Evolutionary conservation across 2,113 vertebrate species (phyloP), one percentile per base, ranked within the genome.

Genomic region (Sinocyclocheilus grahami): DNA sequence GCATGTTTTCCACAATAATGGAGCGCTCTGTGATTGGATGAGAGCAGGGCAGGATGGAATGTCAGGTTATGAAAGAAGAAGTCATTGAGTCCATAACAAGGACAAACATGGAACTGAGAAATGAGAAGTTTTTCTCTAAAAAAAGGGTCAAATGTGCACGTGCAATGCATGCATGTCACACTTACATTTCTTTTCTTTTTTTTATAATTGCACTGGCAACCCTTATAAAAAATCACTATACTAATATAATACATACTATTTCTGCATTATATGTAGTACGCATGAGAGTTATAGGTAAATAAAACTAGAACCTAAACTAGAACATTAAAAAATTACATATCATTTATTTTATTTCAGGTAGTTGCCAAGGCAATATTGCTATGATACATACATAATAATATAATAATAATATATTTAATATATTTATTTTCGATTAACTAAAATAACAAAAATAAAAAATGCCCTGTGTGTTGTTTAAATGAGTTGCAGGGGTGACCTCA

Each of bases 31-130:
- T 42, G 82, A 83, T 74, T 27, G 51, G 82, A 72, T 5, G 24
- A 69, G 18, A 30, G 48, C 30, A 24, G 33, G 69, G 60, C 3
- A 60, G n/a, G 11, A n/a, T 11, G 13, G 33, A 83, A 83, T 74
- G 30, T 10, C 51, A 82, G 3, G 33, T 83, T 74, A 8, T 74
- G 33, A 53, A 58, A 83, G 69, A 42, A 33, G 82, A 83, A 83
- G 82, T 74, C 33, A 74, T 74, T 39, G 6, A 83, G 27, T n/a
- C 8, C 62, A 58, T 12, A 27, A 60, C 27, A 60, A 60, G 69
- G 53, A 83, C 30, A 55, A 72, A 83, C 82, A 60, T 10, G 82
- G 69, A 83, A 74, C 51, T 37, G 51, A 83, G 69, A 83, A 58
- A 74, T 3, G 6, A 14, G 33, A 80, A 62, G 78, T 62, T 39